phyloP scores from a whole-genome alignment of 2,888 invertebrate genomes.

The Sphaeridia pumilis region DNA sequence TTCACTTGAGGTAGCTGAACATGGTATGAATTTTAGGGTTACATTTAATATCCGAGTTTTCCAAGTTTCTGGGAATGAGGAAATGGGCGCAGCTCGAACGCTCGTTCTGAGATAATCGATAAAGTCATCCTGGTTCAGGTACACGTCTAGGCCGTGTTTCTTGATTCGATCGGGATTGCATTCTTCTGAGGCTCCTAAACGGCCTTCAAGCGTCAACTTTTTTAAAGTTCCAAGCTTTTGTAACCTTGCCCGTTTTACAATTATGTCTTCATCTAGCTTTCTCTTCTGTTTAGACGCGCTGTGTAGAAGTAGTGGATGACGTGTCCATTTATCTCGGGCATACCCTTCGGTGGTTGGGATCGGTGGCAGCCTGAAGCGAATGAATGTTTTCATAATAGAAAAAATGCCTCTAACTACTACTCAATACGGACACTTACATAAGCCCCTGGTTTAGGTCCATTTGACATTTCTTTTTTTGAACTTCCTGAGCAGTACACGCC shows the following conservation, averaged over 20 bases:
- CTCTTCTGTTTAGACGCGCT: conserved; percentile 19
- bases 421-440: too few species aligned
- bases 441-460: too few species aligned
- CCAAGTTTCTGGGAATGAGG: conserved; percentile 25
- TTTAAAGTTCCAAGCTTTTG: conserved; percentile 15
- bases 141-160: conserved; percentile 17
- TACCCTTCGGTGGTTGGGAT: conserved; percentile 6
- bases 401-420: not conserved
- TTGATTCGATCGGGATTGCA: not conserved
- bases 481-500: too few species aligned
- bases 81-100: conserved; percentile 29
- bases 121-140: conserved; percentile 31
- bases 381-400: not conserved
- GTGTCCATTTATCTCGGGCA: conserved; percentile 22
- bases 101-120: conserved; percentile 30
- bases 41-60: conserved; percentile 24
- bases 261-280: conserved; percentile 24
- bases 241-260: conserved; percentile 23
- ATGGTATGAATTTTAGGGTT: conserved; percentile 1
- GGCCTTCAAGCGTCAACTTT: not conserved
- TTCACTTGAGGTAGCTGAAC: not conserved
- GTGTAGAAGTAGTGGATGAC: conserved; percentile 26
- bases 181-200: not conserved
- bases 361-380: conserved; percentile 5
- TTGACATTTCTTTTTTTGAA: too few species aligned